phyloP scores from a whole-genome alignment of 2,888 invertebrate genomes.

The Hedychridium roseum region DNA sequence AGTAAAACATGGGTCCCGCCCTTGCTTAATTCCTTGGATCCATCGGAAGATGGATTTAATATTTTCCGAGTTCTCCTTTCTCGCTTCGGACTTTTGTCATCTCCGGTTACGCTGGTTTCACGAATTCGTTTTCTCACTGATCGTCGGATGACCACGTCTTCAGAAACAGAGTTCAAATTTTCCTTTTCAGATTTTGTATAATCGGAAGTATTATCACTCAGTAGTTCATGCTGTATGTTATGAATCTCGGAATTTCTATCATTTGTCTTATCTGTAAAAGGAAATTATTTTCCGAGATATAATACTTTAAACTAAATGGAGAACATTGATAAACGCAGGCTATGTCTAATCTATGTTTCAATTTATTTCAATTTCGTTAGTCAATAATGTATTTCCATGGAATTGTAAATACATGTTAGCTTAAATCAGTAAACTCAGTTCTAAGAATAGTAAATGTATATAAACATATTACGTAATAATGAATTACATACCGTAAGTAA shows the following conservation, averaged over 20 bases:
- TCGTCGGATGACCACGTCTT: constrained; percentile 4
- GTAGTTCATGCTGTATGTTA: not conserved
- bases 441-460: too few relatives aligned
- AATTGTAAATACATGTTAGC: too few relatives aligned
- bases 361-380: too few relatives aligned
- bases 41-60: not conserved
- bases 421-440: too few relatives aligned
- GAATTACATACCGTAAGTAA: constrained; percentile 26
- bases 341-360: too few relatives aligned
- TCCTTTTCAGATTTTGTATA: constrained; percentile 24
- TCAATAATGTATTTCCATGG: too few relatives aligned
- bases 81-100: constrained; percentile 5
- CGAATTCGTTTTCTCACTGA: constrained; percentile 21
- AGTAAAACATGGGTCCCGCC: too few relatives aligned
- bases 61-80: constrained; percentile 15
- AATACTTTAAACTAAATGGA: too few relatives aligned
- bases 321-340: too few relatives aligned
- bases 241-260: not conserved
- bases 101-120: constrained; percentile 11
- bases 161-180: constrained; percentile 15
- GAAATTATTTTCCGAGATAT: not conserved
- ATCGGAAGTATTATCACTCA: constrained; percentile 1
- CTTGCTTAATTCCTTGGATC: constrained; percentile 16
- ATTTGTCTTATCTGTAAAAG: constrained; percentile 19
- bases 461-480: too few relatives aligned